A percentile compares a stretch with the other conserved stretches of the same genome.
These are phyloP conservation scores for Leptocoma aspasia DNA, from an alignment of 2,113 vertebrate species.

Conservation along the genomic window DNA sequence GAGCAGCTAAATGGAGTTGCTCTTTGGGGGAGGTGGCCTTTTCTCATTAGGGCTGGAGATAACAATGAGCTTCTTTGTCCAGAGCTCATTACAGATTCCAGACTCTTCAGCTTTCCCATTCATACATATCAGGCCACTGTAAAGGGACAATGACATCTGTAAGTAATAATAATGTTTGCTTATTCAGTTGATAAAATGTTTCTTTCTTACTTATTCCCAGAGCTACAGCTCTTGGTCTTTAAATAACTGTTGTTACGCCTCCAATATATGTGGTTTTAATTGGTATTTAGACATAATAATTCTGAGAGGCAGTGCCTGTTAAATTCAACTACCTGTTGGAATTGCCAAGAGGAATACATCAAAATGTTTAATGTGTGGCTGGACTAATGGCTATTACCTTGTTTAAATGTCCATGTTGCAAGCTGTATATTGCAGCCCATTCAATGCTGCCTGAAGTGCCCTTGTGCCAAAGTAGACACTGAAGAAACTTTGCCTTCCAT, in stretches of 20 bases:
- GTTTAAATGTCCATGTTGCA: neutral
- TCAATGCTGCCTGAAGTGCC: neutral
- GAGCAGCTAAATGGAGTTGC: neutral
- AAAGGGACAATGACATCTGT: constrained; percentile 22
- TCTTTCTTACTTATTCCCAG: constrained; percentile 2
- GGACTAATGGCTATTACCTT: neutral
- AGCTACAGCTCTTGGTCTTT: neutral
- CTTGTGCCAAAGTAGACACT: neutral
- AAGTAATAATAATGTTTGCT: constrained; percentile 45
- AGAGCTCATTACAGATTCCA: constrained; percentile 47
- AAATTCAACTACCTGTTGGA: neutral
- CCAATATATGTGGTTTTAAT: neutral
- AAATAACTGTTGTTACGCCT: neutral
- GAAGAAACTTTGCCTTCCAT: neutral
- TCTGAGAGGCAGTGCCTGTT: neutral
- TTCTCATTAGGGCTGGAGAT: constrained; percentile 23
- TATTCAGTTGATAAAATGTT: constrained; percentile 44
- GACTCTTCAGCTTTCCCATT: constrained; percentile 32
- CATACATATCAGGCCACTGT: constrained; percentile 21
- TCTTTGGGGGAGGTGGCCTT: neutral
- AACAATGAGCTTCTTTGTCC: constrained; percentile 51
- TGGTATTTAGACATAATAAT: neutral
- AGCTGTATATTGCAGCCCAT: neutral
- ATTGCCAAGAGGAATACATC: neutral
- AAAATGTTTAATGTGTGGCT: neutral